Evolutionary conservation across 1,140 invertebrate species (phyloP).

Genomic region (Protaetia brevitarsis): DNA sequence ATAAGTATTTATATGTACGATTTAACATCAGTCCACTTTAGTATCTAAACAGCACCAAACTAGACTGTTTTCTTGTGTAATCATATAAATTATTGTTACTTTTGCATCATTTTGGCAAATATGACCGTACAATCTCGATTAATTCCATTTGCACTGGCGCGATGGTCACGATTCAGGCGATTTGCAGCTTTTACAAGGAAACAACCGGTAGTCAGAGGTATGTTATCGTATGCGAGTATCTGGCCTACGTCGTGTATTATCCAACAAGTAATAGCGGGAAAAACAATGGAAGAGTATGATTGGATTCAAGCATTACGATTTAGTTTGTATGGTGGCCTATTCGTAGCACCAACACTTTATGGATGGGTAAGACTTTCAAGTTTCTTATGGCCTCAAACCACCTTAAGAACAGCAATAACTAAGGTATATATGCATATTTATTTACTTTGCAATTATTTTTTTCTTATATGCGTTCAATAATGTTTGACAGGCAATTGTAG

Average conservation of each 20-base stretch:
- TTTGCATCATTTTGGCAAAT: background rate
- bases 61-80: no score
- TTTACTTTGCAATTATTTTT: background rate
- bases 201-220: slow-evolving; percentile 62
- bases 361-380: slow-evolving; percentile 64
- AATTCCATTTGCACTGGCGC: slow-evolving; percentile 19
- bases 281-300: slow-evolving; percentile 56
- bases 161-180: slow-evolving; percentile 32
- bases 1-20: no score
- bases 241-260: slow-evolving; percentile 48
- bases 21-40: no score
- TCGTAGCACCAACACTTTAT: slow-evolving; percentile 69
- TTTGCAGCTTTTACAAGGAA: slow-evolving; percentile 42
- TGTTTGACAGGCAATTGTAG: slow-evolving; percentile 63
- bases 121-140: background rate
- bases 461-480: background rate
- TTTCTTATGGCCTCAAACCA: slow-evolving; percentile 62
- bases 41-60: no score
- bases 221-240: slow-evolving; percentile 68
- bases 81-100: no score
- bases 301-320: slow-evolving; percentile 61
- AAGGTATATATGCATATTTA: slow-evolving; percentile 54
- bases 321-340: slow-evolving; percentile 65
- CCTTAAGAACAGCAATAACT: slow-evolving; percentile 61
- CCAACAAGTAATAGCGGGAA: slow-evolving; percentile 55